Conservation (phyloP, 2,888 invertebrate genomes). For the Cheilosia vernalis region DNA sequence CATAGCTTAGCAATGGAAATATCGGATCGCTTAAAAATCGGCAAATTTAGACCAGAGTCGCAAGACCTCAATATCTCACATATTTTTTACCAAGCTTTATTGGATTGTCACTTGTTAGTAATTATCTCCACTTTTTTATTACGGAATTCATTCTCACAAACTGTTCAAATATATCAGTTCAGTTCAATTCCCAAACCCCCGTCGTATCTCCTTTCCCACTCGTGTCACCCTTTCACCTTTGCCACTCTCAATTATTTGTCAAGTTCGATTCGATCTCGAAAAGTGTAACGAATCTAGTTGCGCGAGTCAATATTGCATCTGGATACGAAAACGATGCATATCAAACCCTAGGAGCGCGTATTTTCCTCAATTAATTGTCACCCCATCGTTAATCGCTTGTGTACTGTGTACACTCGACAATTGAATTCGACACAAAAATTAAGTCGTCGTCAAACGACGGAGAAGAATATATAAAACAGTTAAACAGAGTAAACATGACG, state of each 20-base stretch:
- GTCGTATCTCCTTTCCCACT: no score
- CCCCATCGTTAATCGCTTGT: constrained; percentile 52
- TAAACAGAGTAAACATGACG: constrained; percentile 1
- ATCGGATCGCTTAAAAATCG: no score
- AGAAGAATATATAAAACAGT: constrained; percentile 9
- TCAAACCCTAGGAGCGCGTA: constrained; percentile 23
- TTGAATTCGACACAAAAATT: constrained; percentile 39
- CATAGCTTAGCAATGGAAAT: no score
- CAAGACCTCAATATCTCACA: no score
- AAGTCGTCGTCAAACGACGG: not conserved
- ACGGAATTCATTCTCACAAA: no score
- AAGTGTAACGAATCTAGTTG: constrained; percentile 22
- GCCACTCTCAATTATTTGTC: not conserved
- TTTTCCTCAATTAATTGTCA: constrained; percentile 53
- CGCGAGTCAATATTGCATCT: constrained; percentile 18
- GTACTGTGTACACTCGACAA: constrained; percentile 52
- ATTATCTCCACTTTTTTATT: no score
- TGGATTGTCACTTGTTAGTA: no score
- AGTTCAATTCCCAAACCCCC: no score
- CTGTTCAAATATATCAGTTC: no score
- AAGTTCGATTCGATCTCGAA: not conserved
- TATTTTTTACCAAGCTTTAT: no score
- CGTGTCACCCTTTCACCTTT: not conserved
- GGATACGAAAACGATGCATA: constrained; percentile 25
- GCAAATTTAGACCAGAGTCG: no score